phyloP scores from a whole-genome alignment of 2,888 invertebrate species.

The Achlya flavicornis region DNA sequence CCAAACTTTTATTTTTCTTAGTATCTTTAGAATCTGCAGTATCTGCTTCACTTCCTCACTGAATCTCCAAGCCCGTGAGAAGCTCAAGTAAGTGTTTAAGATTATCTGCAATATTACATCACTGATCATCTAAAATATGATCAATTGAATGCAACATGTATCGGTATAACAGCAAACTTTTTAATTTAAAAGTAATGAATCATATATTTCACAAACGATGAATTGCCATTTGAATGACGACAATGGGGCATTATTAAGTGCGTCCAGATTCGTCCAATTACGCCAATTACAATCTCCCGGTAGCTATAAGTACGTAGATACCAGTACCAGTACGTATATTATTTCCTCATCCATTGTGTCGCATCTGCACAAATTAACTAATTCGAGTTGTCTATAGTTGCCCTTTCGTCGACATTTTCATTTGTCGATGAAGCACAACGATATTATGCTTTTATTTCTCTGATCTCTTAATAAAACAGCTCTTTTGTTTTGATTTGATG shows the following conservation, averaged over 20 bases:
- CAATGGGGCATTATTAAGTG: conserved; percentile 81
- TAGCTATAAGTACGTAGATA: conserved; percentile 62
- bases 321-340: conserved; percentile 58
- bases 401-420: conserved; percentile 30
- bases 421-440: conserved; percentile 43
- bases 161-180: conserved; percentile 49
- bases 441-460: too few species aligned
- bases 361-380: conserved; percentile 82
- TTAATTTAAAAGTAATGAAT: conserved; percentile 76
- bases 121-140: background rate
- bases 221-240: conserved; percentile 80
- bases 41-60: background rate
- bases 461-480: too few species aligned
- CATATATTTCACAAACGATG: conserved; percentile 78
- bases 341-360: conserved; percentile 81
- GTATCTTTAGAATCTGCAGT: too few species aligned
- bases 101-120: background rate
- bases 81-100: background rate
- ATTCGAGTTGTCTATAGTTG: conserved; percentile 62
- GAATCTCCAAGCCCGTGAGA: background rate
- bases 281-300: conserved; percentile 81
- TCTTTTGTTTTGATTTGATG: background rate
- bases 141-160: background rate
- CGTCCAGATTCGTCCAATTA: conserved; percentile 83
- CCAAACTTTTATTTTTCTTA: too few species aligned